Evolutionary conservation across 1,140 invertebrate genomes (phyloP), one percentile per base, ranked within the genome.

Genomic region (Drosophila grimshawi): DNA sequence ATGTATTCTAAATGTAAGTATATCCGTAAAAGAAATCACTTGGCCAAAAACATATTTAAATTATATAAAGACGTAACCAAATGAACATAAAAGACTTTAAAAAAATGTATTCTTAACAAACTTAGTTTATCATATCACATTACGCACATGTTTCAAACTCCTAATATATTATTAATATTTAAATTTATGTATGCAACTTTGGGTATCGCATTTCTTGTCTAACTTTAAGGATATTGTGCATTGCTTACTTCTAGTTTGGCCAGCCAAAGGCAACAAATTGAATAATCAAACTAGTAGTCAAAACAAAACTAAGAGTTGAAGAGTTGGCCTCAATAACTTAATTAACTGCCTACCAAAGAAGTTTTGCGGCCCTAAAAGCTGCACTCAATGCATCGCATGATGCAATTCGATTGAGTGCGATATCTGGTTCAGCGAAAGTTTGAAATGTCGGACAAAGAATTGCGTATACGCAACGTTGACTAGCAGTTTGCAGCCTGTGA

Each of bases 321-420:
- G 29, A 41, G 29, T 5, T 10, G 11, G 1, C 46, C 27, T 29
- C 19, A 30, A 67, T 53, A 78, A 78, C 71, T 74, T 65, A 60
- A 48, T 51, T 78, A 75, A 70, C 65, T 70, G 55, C 7, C 48
- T 56, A 48, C 29, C 45, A 43, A 63, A 68, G 30, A 66, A 63
- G 33, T 56, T 76, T 60, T 45, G 48, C 48, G 59, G 37, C 41
- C n/a, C 30, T 68, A 29, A 29, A 55, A 66, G 63, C 48, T 41
- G 63, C 48, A 33, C 29, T 35, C 11, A 10, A 41, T 53, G 7
- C 32, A 19, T 43, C 68, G 64, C 64, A 67, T 66, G 53, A 76
- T 86, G 79, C 76, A 86, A 86, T 86, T 72, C 66, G 37, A 68
- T 56, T 37, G 63, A 78, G 60, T 78, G 63, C 66, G 76, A 52